Conservation (phyloP, 2,113 vertebrate species). For the Trichechus manatus region DNA sequence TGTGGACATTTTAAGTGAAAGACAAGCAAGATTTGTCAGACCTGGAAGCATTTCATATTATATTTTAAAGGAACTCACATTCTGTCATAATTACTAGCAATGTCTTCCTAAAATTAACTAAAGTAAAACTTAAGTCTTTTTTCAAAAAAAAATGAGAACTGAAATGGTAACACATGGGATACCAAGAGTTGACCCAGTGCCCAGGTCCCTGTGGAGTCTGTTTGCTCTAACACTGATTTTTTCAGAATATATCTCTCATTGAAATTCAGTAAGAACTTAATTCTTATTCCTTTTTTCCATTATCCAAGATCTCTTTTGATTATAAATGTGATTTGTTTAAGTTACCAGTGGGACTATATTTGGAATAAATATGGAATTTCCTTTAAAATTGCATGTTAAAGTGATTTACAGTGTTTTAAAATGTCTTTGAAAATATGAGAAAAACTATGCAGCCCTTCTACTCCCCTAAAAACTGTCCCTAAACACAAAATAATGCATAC, state of each 20-base stretch:
- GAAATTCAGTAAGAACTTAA: neutral
- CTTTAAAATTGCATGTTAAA: slow-evolving; percentile 8
- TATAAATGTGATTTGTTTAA: slow-evolving; percentile 21
- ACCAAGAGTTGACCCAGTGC: fast-evolving
- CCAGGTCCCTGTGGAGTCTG: neutral
- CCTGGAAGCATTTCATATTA: neutral
- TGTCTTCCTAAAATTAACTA: neutral
- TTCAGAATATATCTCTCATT: neutral
- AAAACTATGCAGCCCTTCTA: neutral
- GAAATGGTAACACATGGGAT: neutral
- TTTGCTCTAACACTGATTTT: neutral
- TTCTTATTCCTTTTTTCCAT: neutral
- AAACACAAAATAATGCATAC: neutral
- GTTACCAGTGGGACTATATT: neutral
- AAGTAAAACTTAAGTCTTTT: neutral
- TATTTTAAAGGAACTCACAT: neutral
- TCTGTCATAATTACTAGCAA: neutral
- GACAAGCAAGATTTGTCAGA: neutral
- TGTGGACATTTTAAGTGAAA: neutral
- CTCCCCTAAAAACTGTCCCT: neutral
- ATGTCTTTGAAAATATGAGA: slow-evolving; percentile 42
- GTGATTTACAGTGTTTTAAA: neutral
- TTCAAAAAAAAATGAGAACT: neutral
- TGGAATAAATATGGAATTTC: slow-evolving; percentile 17
- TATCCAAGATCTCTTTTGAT: neutral